phyloP scores from a whole-genome alignment of 2,888 invertebrate genomes.

The Sarcophaga variegata region DNA sequence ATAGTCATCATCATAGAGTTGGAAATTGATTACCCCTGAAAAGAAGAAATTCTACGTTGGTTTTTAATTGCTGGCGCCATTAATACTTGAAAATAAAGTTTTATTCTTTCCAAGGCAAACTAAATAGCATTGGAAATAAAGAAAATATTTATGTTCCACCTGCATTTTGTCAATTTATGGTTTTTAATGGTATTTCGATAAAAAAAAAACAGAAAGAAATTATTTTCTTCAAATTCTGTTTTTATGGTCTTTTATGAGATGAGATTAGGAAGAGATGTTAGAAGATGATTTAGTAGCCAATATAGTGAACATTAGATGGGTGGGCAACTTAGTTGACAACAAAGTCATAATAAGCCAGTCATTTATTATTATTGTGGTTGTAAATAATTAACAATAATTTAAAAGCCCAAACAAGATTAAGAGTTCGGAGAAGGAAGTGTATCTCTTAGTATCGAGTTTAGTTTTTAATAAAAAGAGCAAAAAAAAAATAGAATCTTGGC shows the following conservation, averaged over 20 bases:
- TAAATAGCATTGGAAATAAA: neutral
- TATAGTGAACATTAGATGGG: constrained; percentile 47
- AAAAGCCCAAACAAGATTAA: neutral
- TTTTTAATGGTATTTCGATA: constrained; percentile 42
- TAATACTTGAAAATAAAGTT: constrained; percentile 42
- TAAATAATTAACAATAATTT: constrained; percentile 28
- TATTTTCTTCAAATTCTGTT: neutral
- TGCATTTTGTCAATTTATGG: constrained; percentile 55
- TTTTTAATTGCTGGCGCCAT: constrained; percentile 64
- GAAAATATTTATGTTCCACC: constrained; percentile 61
- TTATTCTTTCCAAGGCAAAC: neutral
- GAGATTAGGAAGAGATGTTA: neutral
- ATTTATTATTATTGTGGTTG: neutral
- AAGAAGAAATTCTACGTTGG: constrained; percentile 1
- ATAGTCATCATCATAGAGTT: neutral
- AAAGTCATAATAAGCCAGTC: constrained; percentile 2
- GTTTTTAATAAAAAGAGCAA: no score
- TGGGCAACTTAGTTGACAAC: constrained; percentile 48
- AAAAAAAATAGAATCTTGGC: no score
- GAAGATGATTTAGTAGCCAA: constrained; percentile 56
- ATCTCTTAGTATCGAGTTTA: no score
- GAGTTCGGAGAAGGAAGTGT: no score
- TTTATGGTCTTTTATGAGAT: constrained; percentile 10
- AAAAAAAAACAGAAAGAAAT: neutral
- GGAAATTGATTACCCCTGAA: neutral